Conservation (phyloP, 2,888 invertebrate genomes). For the Apodemia duryi region DNA sequence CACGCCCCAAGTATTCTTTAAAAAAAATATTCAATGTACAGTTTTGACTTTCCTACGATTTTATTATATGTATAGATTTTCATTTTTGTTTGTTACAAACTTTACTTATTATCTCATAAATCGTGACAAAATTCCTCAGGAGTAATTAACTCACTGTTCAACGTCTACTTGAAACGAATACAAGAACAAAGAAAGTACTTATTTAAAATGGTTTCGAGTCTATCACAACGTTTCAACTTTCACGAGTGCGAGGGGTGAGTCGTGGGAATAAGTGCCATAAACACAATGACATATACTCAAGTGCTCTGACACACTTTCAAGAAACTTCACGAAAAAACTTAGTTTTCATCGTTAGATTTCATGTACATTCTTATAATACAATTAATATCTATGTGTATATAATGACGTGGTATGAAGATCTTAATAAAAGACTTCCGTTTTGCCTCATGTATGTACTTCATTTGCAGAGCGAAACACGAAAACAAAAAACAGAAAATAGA, state of each 20-base stretch:
- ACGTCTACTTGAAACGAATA: constrained; percentile 4
- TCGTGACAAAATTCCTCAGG: not conserved
- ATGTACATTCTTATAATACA: not conserved
- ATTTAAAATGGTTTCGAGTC: constrained; percentile 23
- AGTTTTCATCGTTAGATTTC: constrained; percentile 18
- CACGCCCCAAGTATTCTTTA: too few relatives aligned
- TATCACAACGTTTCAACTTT: constrained; percentile 20
- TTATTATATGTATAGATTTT: too few relatives aligned
- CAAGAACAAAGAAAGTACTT: constrained; percentile 21
- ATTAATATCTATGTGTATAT: too few relatives aligned
- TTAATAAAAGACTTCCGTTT: too few relatives aligned
- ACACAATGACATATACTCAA: constrained; percentile 28
- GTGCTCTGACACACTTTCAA: constrained; percentile 31
- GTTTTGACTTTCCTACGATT: too few relatives aligned
- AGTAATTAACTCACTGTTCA: constrained; percentile 11
- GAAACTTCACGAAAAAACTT: constrained; percentile 23
- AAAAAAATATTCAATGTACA: too few relatives aligned
- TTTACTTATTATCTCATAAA: not conserved
- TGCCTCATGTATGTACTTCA: too few relatives aligned
- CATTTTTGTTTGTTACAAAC: too few relatives aligned
- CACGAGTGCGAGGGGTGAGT: constrained; percentile 23
- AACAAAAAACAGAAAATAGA: too few relatives aligned
- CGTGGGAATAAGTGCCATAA: constrained; percentile 28
- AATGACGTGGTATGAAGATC: too few relatives aligned
- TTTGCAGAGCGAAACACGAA: too few relatives aligned